Evolutionary conservation across 2,888 invertebrate genomes (phyloP).

Genomic region (Rhagonycha lutea): DNA sequence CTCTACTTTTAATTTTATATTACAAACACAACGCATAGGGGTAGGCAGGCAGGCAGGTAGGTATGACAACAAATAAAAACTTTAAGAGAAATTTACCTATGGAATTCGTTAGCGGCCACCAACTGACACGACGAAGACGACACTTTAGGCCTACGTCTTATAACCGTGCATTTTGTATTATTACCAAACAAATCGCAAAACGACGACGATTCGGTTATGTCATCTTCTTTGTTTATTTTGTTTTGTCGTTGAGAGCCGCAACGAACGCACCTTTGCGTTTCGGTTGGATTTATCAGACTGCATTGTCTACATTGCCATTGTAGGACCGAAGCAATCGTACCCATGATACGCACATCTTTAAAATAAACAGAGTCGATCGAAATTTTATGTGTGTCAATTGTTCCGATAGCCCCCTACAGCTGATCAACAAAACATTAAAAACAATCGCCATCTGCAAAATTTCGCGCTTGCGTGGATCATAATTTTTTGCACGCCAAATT

Average conservation of each 20-base stretch:
- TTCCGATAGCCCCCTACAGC: slow-evolving; percentile 29
- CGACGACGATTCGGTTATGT: slow-evolving; percentile 32
- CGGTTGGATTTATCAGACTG: slow-evolving; percentile 87
- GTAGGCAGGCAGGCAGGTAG: neutral
- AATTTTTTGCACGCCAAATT: neutral
- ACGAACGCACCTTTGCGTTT: slow-evolving; percentile 81
- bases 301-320: slow-evolving; percentile 91
- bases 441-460: slow-evolving; percentile 29
- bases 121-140: slow-evolving; percentile 20
- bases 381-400: slow-evolving; percentile 26
- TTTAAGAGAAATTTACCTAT: slow-evolving; percentile 1
- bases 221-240: slow-evolving; percentile 46
- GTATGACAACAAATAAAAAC: neutral
- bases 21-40: neutral
- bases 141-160: slow-evolving; percentile 35
- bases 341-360: slow-evolving; percentile 71
- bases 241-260: slow-evolving; percentile 72
- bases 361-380: slow-evolving; percentile 19
- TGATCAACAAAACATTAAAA: slow-evolving; percentile 34
- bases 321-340: slow-evolving; percentile 91
- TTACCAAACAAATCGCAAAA: slow-evolving; percentile 39
- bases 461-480: neutral
- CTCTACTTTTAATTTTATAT: neutral
- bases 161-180: slow-evolving; percentile 51
- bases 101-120: neutral